Evolutionary conservation across 1,140 invertebrate species (phyloP).

Genomic region (Anagrus nilaparvatae): DNA sequence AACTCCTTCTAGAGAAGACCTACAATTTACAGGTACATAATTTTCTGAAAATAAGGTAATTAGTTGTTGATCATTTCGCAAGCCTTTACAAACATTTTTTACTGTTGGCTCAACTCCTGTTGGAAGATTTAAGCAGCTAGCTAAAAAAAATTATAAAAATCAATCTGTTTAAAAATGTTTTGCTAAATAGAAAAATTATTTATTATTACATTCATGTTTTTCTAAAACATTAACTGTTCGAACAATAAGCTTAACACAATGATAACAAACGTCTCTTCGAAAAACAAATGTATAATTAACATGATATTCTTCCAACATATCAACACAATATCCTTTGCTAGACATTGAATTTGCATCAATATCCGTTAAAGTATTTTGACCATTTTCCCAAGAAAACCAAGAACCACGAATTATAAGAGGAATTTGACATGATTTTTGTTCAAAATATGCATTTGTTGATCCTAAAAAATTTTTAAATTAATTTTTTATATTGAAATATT

Average conservation of each 20-base stretch:
- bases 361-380: constrained; percentile 69
- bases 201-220: constrained; percentile 67
- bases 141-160: constrained; percentile 36
- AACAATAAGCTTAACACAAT: constrained; percentile 76
- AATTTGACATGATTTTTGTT: constrained; percentile 44
- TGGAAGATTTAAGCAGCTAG: constrained; percentile 61
- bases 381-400: constrained; percentile 88
- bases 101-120: constrained; percentile 55
- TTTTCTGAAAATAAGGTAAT: constrained; percentile 85
- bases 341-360: constrained; percentile 71
- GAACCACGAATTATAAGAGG: constrained; percentile 68
- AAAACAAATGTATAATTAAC: constrained; percentile 84
- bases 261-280: constrained; percentile 60
- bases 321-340: constrained; percentile 58
- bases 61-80: constrained; percentile 68
- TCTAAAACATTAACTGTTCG: constrained; percentile 84
- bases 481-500: too few relatives aligned
- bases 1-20: constrained; percentile 85
- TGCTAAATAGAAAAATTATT: constrained; percentile 9
- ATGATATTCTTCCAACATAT: constrained; percentile 59
- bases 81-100: constrained; percentile 61
- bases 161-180: neutral
- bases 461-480: too few relatives aligned
- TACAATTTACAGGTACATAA: constrained; percentile 82
- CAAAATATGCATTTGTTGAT: too few relatives aligned